A percentile compares a stretch with the other conserved stretches of the same genome.
phyloP scores from a whole-genome alignment of 2,797 vertebrate genomes.

The Brachyalestes nurse region DNA sequence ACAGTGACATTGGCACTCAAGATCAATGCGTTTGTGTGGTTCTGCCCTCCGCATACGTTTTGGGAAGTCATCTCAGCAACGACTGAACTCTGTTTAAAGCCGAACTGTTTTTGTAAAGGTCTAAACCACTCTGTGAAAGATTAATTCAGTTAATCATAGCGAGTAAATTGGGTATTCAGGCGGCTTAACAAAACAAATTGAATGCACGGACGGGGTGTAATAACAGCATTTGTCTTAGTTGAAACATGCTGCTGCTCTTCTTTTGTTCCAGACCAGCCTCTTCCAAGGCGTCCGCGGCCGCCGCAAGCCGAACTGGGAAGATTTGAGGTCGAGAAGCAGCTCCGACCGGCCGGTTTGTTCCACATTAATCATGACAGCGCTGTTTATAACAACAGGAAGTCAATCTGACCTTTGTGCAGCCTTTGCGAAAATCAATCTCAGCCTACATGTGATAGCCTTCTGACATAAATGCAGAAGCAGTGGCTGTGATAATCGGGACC shows the following conservation, averaged over 20 bases:
- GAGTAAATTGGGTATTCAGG: slow-evolving; percentile 80
- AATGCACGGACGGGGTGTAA: slow-evolving; percentile 77
- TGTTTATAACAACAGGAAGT: slow-evolving; percentile 22
- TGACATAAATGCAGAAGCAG: slow-evolving; percentile 36
- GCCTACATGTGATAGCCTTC: slow-evolving; percentile 16
- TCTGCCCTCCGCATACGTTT: too few species aligned
- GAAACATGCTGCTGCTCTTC: too few species aligned
- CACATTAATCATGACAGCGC: slow-evolving; percentile 28
- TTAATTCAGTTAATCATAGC: slow-evolving; percentile 79
- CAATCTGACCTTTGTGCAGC: slow-evolving; percentile 42
- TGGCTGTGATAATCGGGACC: slow-evolving; percentile 8
- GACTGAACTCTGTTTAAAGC: slow-evolving; percentile 24
- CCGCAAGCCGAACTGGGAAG: slow-evolving; percentile 17
- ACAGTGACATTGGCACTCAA: too few species aligned
- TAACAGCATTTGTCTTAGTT: slow-evolving; percentile 79
- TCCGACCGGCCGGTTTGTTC: background rate
- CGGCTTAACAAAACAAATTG: slow-evolving; percentile 78
- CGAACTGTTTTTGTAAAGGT: slow-evolving; percentile 44
- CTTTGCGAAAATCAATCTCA: slow-evolving; percentile 16
- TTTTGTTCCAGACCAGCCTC: slow-evolving; percentile 34
- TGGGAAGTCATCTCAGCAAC: slow-evolving; percentile 1
- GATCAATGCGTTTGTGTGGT: too few species aligned
- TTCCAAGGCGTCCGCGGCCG: slow-evolving; percentile 4
- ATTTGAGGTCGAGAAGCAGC: background rate
- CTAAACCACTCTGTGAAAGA: slow-evolving; percentile 70